These are phyloP conservation scores for Umimayanthus kanabou DNA, from an alignment of 92 coral and sea anemone genomes.

Conservation along the genomic window DNA sequence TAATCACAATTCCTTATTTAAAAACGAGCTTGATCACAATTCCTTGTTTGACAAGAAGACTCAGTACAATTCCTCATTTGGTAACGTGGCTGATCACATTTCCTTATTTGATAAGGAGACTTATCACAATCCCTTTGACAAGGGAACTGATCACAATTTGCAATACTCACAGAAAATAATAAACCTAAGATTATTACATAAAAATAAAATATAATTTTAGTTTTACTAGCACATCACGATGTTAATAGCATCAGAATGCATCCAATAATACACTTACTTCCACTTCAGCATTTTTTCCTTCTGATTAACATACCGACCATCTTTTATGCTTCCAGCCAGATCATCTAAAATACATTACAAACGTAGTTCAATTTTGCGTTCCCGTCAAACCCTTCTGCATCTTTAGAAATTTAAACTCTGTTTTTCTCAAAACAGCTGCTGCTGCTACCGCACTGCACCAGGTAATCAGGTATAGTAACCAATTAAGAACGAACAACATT, in stretches of 20 bases:
- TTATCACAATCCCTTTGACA: not conserved
- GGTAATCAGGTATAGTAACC: no score
- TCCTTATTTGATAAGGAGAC: not conserved
- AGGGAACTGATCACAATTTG: not conserved
- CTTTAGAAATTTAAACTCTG: no score
- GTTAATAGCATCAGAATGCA: not conserved
- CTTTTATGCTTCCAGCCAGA: no score
- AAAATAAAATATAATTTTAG: no score
- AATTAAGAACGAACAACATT: no score
- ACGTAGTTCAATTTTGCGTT: not conserved
- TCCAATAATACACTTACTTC: constrained; percentile 44
- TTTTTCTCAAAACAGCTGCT: no score
- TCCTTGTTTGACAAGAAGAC: not conserved
- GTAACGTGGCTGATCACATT: not conserved
- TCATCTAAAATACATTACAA: not conserved
- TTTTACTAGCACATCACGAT: no score
- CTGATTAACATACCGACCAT: constrained; percentile 54
- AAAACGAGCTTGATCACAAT: not conserved
- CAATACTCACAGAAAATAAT: no score
- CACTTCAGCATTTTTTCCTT: constrained; percentile 64
- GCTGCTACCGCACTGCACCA: no score
- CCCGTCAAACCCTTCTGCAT: no score
- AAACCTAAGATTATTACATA: not conserved
- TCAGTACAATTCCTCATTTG: not conserved
- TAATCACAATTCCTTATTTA: not conserved